A percentile compares a stretch with the other conserved stretches of the same genome.
Evolutionary conservation across 1,140 invertebrate species (phyloP).

Genomic region (Drosophila nigrodunni): DNA sequence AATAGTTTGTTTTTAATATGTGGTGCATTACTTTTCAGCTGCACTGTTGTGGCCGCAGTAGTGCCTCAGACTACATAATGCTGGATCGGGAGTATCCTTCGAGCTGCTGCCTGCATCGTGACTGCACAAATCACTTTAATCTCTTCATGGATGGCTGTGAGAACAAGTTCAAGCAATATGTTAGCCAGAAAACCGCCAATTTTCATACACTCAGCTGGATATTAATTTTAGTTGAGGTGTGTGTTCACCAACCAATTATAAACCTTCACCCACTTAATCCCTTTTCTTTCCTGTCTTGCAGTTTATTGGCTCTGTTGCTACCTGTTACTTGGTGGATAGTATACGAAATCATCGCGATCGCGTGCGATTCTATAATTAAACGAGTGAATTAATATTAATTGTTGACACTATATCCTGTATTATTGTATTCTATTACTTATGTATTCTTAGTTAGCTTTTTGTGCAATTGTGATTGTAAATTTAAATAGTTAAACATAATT

Average conservation of each 20-base stretch:
- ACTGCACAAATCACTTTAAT: slow-evolving; percentile 64
- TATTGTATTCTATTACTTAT: slow-evolving; percentile 28
- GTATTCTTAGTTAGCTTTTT: slow-evolving; percentile 50
- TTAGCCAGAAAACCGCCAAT: slow-evolving; percentile 60
- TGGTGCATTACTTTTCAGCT: slow-evolving; percentile 39
- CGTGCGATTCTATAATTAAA: slow-evolving; percentile 75
- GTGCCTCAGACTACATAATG: slow-evolving; percentile 70
- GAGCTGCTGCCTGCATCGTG: slow-evolving; percentile 69
- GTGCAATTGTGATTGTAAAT: slow-evolving; percentile 70
- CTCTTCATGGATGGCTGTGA: slow-evolving; percentile 71
- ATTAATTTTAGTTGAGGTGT: slow-evolving; percentile 68
- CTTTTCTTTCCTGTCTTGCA: slow-evolving; percentile 33
- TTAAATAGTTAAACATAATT: slow-evolving; percentile 29
- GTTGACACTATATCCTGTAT: slow-evolving; percentile 28
- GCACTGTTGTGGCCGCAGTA: slow-evolving; percentile 76
- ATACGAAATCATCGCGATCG: slow-evolving; percentile 81
- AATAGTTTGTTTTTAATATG: background rate
- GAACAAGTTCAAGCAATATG: slow-evolving; percentile 63
- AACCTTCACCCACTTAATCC: background rate
- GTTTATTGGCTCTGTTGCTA: slow-evolving; percentile 72
- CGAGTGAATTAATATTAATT: slow-evolving; percentile 28
- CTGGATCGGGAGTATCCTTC: slow-evolving; percentile 57
- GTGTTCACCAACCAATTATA: slow-evolving; percentile 5
- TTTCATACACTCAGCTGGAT: slow-evolving; percentile 75
- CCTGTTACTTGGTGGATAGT: slow-evolving; percentile 77